Conservation (phyloP, 2,888 invertebrate genomes). For the Agrotis exclamationis region DNA sequence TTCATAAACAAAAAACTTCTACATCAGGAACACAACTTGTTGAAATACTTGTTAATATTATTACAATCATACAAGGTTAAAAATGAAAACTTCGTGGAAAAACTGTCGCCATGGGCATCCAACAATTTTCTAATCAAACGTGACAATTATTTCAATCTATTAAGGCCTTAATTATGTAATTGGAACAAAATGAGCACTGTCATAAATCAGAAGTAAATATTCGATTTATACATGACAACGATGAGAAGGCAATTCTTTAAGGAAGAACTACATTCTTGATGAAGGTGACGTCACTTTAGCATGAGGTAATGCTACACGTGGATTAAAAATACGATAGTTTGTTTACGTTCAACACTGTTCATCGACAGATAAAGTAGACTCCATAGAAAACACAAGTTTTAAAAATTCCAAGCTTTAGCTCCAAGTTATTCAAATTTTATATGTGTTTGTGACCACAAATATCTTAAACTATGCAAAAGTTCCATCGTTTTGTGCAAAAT, state of each 20-base stretch:
- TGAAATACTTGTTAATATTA: not conserved
- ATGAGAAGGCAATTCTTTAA: not conserved
- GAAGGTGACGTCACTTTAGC: conserved; percentile 21
- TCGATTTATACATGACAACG: not conserved
- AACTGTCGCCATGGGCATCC: not conserved
- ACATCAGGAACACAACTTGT: not conserved
- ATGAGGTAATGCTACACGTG: not conserved
- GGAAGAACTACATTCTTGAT: conserved; percentile 1
- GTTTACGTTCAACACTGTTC: not conserved
- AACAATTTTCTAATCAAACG: not conserved
- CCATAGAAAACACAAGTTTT: not conserved
- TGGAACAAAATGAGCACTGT: conserved; percentile 8
- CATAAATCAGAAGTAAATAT: not conserved
- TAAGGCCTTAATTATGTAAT: not conserved
- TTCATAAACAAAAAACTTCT: not conserved
- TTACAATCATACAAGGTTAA: not conserved
- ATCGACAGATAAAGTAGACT: not conserved
- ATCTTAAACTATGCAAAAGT: not conserved
- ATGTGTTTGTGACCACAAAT: conserved; percentile 6
- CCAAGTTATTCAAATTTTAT: not conserved
- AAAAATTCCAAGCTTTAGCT: not conserved
- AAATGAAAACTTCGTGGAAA: not conserved
- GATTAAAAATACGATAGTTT: not conserved
- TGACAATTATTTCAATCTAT: not conserved
- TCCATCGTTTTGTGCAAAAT: conserved; percentile 5